Evolutionary conservation across 2,888 invertebrate species (phyloP).

Genomic region (Andricus curvator): DNA sequence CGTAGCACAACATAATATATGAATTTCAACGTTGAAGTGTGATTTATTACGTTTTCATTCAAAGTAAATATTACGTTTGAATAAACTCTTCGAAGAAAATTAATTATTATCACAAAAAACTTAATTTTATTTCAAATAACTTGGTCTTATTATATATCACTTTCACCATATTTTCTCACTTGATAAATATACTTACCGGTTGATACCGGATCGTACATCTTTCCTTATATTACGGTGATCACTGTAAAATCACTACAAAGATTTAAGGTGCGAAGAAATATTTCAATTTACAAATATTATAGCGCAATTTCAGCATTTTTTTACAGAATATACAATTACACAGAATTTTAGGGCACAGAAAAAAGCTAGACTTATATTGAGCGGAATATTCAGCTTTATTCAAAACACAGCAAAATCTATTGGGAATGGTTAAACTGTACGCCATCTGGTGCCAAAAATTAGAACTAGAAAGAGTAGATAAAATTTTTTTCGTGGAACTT

Average conservation of each 20-base stretch:
- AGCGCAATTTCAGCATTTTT: no score
- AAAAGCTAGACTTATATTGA: no score
- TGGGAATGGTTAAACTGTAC: no score
- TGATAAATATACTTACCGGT: neutral
- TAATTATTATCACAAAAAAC: neutral
- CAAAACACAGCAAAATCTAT: neutral
- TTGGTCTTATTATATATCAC: neutral
- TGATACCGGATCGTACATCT: slow-evolving; percentile 3
- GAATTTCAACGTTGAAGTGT: no score
- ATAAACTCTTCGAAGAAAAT: neutral
- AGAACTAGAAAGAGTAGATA: no score
- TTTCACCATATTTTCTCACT: slow-evolving; percentile 1
- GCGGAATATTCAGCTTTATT: neutral
- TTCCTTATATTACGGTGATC: neutral
- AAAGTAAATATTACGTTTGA: no score
- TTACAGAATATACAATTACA: no score
- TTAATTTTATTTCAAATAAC: neutral
- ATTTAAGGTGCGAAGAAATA: neutral
- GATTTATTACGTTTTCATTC: no score
- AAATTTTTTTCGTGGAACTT: no score
- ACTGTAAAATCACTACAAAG: neutral
- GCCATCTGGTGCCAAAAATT: no score
- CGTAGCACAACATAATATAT: no score
- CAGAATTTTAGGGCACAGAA: neutral
- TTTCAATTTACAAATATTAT: neutral